Percentiles rank a stretch among this genome's conserved stretches.
These are phyloP conservation scores for Astatoreochromis straeleni DNA, from an alignment of 2,113 vertebrate genomes.

Conservation along the genomic window DNA sequence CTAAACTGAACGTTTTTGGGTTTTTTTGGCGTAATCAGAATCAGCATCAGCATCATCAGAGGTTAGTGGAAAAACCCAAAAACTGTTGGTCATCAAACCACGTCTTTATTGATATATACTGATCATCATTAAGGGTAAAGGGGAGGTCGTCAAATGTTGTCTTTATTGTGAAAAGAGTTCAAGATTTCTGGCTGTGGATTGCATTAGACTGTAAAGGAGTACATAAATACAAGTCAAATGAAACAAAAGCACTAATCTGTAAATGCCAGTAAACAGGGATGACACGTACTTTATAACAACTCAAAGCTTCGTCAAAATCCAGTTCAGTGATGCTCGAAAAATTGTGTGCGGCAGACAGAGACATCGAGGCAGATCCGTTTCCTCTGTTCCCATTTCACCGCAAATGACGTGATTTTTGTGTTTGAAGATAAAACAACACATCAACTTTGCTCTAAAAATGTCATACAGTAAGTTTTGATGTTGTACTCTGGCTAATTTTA, in stretches of 20 bases:
- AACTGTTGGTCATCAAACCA: neutral
- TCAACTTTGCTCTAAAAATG: neutral
- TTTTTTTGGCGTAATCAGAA: neutral
- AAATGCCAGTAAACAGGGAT: neutral
- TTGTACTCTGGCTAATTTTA: neutral
- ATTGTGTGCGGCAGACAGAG: neutral
- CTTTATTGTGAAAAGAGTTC: neutral
- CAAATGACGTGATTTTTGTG: neutral
- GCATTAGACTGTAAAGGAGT: neutral
- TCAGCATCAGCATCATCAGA: neutral
- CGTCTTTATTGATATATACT: neutral
- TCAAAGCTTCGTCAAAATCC: neutral
- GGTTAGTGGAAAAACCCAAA: neutral
- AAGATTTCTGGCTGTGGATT: neutral
- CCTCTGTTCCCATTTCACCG: neutral
- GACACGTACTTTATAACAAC: neutral
- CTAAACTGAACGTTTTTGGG: rapidly evolving
- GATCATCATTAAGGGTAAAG: neutral
- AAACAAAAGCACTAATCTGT: neutral
- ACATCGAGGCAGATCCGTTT: neutral
- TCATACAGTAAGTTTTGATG: neutral
- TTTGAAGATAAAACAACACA: neutral
- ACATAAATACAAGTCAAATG: neutral
- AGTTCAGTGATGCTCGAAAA: neutral
- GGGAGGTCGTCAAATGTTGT: neutral